Evolutionary conservation across 2,113 vertebrate genomes (phyloP).

Genomic region (Salvator merianae): DNA sequence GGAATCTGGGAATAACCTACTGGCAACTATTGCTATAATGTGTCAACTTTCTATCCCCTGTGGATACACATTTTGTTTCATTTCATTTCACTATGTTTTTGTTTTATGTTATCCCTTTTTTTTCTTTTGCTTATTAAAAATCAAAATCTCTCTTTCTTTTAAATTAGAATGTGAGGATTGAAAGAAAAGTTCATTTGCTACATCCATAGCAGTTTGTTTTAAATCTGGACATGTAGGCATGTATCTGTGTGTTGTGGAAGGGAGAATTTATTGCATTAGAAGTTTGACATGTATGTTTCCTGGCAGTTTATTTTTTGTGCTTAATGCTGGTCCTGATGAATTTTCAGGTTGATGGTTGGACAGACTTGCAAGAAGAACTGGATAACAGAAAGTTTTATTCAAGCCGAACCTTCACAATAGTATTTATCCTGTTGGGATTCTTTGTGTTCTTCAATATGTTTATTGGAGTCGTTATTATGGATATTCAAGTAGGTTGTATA

Average conservation of each 20-base stretch:
- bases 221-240: background rate
- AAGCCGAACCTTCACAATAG: constrained; percentile 51
- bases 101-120: background rate
- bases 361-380: constrained; percentile 38
- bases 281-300: background rate
- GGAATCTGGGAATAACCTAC: no score
- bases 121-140: background rate
- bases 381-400: constrained; percentile 18
- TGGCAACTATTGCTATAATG: no score
- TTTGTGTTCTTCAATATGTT: constrained; percentile 68
- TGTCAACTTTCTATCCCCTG: no score
- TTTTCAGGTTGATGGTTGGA: constrained; percentile 72
- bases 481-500: constrained; percentile 44
- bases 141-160: no score
- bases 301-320: constrained; percentile 29
- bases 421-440: constrained; percentile 62
- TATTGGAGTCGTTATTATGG: constrained; percentile 62
- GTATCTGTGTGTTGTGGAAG: background rate
- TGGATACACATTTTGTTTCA: no score
- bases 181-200: no score
- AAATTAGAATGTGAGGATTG: no score
- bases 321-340: constrained; percentile 13
- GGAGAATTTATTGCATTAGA: background rate
- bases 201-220: background rate
- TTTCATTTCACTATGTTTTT: no score